Evolutionary conservation across 2,797 vertebrate species (phyloP).

Genomic region (Oceanodroma leucorhoa): DNA sequence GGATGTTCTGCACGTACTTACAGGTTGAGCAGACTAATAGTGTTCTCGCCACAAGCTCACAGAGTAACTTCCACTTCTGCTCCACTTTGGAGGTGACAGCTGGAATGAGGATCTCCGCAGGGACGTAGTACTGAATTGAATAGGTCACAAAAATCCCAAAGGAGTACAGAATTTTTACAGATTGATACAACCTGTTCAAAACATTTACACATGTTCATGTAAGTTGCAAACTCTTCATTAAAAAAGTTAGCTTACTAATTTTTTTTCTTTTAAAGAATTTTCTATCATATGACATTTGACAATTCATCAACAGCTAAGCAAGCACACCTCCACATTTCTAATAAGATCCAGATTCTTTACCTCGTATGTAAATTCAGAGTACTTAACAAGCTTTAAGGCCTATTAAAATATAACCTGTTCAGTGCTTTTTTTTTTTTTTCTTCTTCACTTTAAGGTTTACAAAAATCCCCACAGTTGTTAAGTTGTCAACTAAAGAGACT

Average conservation of each 20-base stretch:
- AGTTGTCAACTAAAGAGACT: background rate
- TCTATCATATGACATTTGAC: background rate
- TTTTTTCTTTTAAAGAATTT: background rate
- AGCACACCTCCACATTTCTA: background rate
- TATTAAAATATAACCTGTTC: background rate
- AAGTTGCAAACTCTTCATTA: background rate
- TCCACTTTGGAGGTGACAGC: constrained; percentile 71
- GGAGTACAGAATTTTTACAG: constrained; percentile 85
- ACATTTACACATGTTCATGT: background rate
- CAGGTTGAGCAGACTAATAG: constrained; percentile 82
- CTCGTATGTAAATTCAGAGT: background rate
- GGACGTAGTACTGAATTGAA: constrained; percentile 88
- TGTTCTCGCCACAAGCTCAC: constrained; percentile 72
- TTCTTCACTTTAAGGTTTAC: background rate
- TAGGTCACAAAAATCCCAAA: constrained; percentile 90
- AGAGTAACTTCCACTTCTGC: constrained; percentile 74
- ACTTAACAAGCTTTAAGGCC: background rate
- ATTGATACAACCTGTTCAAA: constrained; percentile 81
- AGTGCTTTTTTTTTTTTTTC: background rate
- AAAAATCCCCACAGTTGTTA: background rate
- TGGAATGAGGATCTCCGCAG: constrained; percentile 86
- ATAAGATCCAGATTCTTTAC: background rate
- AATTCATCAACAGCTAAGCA: background rate
- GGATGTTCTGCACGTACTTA: constrained; percentile 69
- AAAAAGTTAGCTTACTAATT: background rate